These are phyloP conservation scores for Cephus sareptanus DNA, from an alignment of 2,888 invertebrate species.

Conservation along the genomic window DNA sequence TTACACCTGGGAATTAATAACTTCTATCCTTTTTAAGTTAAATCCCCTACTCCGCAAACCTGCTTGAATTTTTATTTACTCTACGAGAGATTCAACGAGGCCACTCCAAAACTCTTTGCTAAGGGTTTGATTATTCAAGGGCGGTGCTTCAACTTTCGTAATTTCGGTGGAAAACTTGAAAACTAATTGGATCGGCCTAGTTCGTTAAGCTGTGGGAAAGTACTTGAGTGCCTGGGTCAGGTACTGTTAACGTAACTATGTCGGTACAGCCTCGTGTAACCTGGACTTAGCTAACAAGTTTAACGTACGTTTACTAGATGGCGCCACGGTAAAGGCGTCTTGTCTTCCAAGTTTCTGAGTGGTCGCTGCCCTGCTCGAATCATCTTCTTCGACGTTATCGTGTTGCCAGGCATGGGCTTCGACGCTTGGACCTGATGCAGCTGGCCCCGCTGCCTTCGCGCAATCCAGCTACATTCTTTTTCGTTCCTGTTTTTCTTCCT, in stretches of 20 bases:
- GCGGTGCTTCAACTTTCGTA: neutral
- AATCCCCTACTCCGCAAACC: neutral
- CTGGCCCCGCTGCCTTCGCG: neutral
- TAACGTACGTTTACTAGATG: constrained; percentile 49
- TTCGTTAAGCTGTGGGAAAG: neutral
- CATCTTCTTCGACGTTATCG: constrained; percentile 38
- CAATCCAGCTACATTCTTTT: neutral
- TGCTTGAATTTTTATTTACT: neutral
- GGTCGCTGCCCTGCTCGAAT: constrained; percentile 40
- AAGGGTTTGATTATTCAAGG: neutral
- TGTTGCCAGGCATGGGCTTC: constrained; percentile 36
- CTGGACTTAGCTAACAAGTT: constrained; percentile 48
- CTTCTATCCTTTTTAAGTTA: neutral
- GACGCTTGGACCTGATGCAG: neutral
- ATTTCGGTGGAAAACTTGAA: neutral
- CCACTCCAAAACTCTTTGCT: neutral
- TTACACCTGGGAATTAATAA: neutral
- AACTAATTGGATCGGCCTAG: neutral
- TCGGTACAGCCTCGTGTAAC: constrained; percentile 48
- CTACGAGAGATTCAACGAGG: neutral
- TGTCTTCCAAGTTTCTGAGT: constrained; percentile 1
- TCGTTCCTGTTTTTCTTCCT: neutral
- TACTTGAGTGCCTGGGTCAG: neutral
- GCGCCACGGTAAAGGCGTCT: constrained; percentile 55
- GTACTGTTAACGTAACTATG: neutral